Evolutionary conservation across 23 tunicate species (phyloP), one percentile per base, ranked within the genome.

Genomic region (Corella eumyota): DNA sequence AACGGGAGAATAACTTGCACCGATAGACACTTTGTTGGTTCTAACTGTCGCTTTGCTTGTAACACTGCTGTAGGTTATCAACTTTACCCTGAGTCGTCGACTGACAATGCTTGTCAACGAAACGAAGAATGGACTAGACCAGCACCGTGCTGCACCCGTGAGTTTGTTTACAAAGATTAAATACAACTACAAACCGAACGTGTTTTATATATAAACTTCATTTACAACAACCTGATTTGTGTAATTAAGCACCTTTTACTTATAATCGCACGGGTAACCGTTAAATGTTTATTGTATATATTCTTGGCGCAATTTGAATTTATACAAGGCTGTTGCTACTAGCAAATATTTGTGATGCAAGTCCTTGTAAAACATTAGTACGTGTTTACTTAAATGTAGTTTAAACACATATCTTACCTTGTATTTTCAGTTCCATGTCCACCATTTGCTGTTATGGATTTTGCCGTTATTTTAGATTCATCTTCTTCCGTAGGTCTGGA

Each of bases 81-180:
- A 28, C 60, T 75, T 40, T 47, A 47, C 35, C 73, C 82, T 7
- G 19, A 49, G n/a, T 30, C 67, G 1, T 20, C 67, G 6, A 2
- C 1, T 1, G 36, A 45, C 15, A 58, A 70, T 47, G 65, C 61
- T 22, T 80, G 90, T 45, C 77, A 71, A 69, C 30, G 30, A 34
- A 72, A 58, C 35, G 78, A 60, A 31, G 34, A 36, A 31, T 80
- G 90, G 90, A 64, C 47, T 31, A 38, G 53, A 56, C 60, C 73
- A 2, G 36, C 71, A 0, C 90, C 90, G n/a, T 80, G 90, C 45
- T 80, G 90, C 55, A 25, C 79, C 2, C 79, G 90, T 80, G 59
- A 71, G 90, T 62, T 37, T 7, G 23, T 7, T 51, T 19, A 25
- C 11, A 40, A n/a, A n/a, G n/a, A n/a, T n/a, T n/a, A 25, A 54